These are phyloP conservation scores for Pristionchus maxplancki DNA, from an alignment of 2,888 invertebrate genomes.

Conservation along the genomic window DNA sequence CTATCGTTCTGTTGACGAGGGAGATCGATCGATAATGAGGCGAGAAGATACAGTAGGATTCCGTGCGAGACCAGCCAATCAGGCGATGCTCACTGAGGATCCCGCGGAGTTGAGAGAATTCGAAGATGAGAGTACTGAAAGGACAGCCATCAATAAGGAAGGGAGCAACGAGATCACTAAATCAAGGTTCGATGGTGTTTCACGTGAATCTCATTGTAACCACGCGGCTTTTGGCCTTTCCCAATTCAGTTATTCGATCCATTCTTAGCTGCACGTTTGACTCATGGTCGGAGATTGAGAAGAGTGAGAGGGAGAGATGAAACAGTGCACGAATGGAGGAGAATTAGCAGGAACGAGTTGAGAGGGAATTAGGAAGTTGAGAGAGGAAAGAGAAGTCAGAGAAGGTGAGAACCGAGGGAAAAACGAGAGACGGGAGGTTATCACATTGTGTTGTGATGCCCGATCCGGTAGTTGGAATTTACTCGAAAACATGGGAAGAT, in stretches of 20 bases:
- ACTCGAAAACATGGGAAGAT: not conserved
- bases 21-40: constrained; percentile 38
- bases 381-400: not conserved
- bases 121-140: constrained; percentile 30
- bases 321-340: not conserved
- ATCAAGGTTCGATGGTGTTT: not conserved
- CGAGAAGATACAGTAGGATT: not conserved
- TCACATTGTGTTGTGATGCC: not conserved
- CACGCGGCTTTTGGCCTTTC: not conserved
- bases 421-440: not conserved
- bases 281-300: not conserved
- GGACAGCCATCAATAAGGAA: not conserved
- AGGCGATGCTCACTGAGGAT: constrained; percentile 26
- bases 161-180: not conserved
- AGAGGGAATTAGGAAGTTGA: not conserved
- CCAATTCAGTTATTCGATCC: not conserved
- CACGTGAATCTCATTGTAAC: constrained; percentile 5
- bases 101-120: constrained; percentile 31
- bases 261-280: constrained; percentile 17
- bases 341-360: not conserved
- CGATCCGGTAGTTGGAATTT: constrained; percentile 2
- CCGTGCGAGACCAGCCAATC: not conserved
- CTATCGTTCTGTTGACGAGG: not conserved
- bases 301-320: not conserved
- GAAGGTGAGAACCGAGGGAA: not conserved